Evolutionary conservation across 2,888 invertebrate genomes (phyloP), one percentile per base, ranked within the genome.

Genomic region (Megastigmus dorsalis): DNA sequence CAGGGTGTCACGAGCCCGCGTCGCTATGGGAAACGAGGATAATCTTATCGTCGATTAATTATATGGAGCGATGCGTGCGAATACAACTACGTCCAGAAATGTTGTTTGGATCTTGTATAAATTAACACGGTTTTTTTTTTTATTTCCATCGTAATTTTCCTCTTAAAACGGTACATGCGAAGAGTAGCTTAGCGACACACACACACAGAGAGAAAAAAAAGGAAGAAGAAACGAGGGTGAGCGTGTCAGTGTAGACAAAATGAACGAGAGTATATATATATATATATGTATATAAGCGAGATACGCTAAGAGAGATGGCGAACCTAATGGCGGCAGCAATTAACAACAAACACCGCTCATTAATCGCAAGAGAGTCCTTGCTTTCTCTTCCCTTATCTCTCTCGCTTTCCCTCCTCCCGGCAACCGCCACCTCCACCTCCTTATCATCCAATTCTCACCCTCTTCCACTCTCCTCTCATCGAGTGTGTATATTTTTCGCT

Each of bases 331-430:
- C 85, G 85, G 84, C 84, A 86, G 88, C 87, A 88, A 87, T 87
- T 88, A 88, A 87, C 88, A 87, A 87, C 88, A 88, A 88, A 87
- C 87, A 87, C 86, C 86, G 87, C 86, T 88, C 88, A 87, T 88
- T 88, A 88, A 88, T 87, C 85, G 87, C 84, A 80, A 82, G 84
- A 82, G 85, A 82, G 77, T 78, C 74, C 73, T 81, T 79, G 75
- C 78, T 80, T 79, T 81, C 77, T 78, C 78, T 70, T 77, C 71
- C 55, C 79, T 74, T 78, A 75, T 75, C 77, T 74, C 45, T 60
- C 18, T 59, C 48, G 33, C 75, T 74, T 62, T 45, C 69, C 38
- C 30, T 18, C 57, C n/a, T n/a, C 3, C 63, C 9, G n/a, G n/a
- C n/a, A n/a, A n/a, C n/a, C n/a, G n/a, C n/a, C n/a, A n/a, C n/a